Percentiles rank a stretch among this genome's conserved stretches.
phyloP scores from a whole-genome alignment of 2,113 vertebrate species.

The Rana temporaria region DNA sequence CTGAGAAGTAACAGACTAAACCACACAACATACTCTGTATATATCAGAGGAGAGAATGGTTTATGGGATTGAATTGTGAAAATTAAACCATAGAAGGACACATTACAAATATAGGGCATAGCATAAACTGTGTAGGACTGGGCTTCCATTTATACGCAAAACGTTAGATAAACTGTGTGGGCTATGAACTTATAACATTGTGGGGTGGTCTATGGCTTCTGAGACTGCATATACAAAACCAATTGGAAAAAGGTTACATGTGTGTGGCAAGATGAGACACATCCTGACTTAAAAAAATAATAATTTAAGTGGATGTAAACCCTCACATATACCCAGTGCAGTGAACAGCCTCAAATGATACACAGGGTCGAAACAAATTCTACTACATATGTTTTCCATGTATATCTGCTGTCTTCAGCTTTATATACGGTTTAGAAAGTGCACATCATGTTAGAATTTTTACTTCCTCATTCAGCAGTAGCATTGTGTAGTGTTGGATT shows the following conservation, averaged over 20 bases:
- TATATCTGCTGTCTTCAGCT: no score
- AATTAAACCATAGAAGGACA: constrained; percentile 15
- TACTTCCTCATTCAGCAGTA: no score
- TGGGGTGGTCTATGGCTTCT: constrained; percentile 42
- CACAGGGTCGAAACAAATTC: no score
- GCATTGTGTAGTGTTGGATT: no score
- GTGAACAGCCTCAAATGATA: no score
- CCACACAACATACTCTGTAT: constrained; percentile 21
- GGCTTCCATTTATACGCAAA: constrained; percentile 33
- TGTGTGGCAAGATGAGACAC: constrained; percentile 15
- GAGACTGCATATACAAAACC: constrained; percentile 22
- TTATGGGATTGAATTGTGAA: constrained; percentile 6
- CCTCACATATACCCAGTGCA: no score
- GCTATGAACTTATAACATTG: constrained; percentile 33
- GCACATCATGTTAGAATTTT: no score
- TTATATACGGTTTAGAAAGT: no score
- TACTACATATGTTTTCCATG: no score
- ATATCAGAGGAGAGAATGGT: background rate
- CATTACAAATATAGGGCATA: constrained; percentile 7
- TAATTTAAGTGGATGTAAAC: no score
- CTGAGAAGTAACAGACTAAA: constrained; percentile 27
- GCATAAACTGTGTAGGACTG: constrained; percentile 1
- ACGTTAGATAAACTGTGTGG: constrained; percentile 18
- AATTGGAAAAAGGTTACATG: constrained; percentile 11
- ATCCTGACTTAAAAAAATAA: background rate